Conservation (phyloP, 2,113 vertebrate genomes). For the Solea solea region DNA sequence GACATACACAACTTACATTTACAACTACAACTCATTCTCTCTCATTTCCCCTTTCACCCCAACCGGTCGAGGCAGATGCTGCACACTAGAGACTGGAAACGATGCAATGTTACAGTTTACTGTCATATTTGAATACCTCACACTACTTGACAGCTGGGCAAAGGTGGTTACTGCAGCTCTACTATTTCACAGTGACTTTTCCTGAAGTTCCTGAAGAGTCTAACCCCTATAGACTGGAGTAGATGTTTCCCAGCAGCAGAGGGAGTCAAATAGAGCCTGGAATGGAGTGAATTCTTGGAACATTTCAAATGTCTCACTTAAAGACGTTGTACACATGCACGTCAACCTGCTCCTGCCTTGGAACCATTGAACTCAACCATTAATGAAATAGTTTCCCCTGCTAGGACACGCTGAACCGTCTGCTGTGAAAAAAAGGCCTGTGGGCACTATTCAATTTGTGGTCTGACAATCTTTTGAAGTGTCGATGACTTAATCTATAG, state of each 20-base stretch:
- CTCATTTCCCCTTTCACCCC: too few relatives aligned
- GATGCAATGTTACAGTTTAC: too few relatives aligned
- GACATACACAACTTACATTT: too few relatives aligned
- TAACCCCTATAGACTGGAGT: too few relatives aligned
- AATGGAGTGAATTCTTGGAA: too few relatives aligned
- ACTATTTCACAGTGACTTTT: constrained; percentile 1
- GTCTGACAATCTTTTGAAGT: neutral
- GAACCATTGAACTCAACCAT: neutral
- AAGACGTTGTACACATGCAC: too few relatives aligned
- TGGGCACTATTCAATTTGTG: neutral
- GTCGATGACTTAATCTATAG: neutral
- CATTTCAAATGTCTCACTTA: too few relatives aligned
- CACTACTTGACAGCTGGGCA: neutral
- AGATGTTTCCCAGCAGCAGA: neutral
- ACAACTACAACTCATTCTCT: too few relatives aligned
- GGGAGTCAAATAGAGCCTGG: too few relatives aligned
- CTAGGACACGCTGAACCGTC: neutral
- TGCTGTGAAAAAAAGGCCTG: constrained; percentile 1
- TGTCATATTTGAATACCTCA: neutral
- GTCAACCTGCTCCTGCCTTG: neutral
- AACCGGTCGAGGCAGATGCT: too few relatives aligned
- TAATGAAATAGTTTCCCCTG: neutral
- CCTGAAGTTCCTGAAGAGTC: too few relatives aligned
- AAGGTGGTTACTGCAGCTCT: neutral
- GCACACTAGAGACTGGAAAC: too few relatives aligned